These are phyloP conservation scores for Chrysomela aeneicollis DNA, from an alignment of 2,888 invertebrate species.

Conservation along the genomic window DNA sequence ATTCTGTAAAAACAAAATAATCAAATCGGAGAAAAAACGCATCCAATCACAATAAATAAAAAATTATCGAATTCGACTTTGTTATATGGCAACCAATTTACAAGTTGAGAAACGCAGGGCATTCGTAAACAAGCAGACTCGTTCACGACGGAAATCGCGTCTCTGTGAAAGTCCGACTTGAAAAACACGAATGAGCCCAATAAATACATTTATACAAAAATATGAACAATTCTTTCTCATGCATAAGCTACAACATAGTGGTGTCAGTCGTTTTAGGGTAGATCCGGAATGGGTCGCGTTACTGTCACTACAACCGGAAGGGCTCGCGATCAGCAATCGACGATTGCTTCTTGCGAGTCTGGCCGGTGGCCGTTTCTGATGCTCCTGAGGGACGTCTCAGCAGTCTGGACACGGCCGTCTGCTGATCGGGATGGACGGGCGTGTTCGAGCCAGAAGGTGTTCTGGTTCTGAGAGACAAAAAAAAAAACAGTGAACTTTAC, in stretches of 20 bases:
- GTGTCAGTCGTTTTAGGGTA: constrained; percentile 55
- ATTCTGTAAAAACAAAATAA: constrained; percentile 45
- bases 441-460: constrained; percentile 81
- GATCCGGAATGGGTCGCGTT: constrained; percentile 55
- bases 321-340: constrained; percentile 68
- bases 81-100: constrained; percentile 54
- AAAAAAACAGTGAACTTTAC: neutral
- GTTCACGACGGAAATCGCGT: no score
- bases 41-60: constrained; percentile 47
- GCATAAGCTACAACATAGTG: constrained; percentile 50
- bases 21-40: constrained; percentile 37
- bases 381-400: constrained; percentile 74
- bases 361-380: constrained; percentile 70
- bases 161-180: constrained; percentile 4
- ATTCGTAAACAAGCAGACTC: constrained; percentile 3
- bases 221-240: constrained; percentile 55
- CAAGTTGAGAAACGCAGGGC: constrained; percentile 19
- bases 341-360: constrained; percentile 51
- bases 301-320: constrained; percentile 71
- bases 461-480: constrained; percentile 67
- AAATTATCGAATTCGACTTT: constrained; percentile 42
- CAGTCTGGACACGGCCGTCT: constrained; percentile 70
- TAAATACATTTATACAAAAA: constrained; percentile 57
- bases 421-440: constrained; percentile 71
- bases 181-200: constrained; percentile 21